Percentiles rank a stretch among this genome's conserved stretches.
phyloP scores from a whole-genome alignment of 2,113 vertebrate species.

The Oryzias curvinotus region DNA sequence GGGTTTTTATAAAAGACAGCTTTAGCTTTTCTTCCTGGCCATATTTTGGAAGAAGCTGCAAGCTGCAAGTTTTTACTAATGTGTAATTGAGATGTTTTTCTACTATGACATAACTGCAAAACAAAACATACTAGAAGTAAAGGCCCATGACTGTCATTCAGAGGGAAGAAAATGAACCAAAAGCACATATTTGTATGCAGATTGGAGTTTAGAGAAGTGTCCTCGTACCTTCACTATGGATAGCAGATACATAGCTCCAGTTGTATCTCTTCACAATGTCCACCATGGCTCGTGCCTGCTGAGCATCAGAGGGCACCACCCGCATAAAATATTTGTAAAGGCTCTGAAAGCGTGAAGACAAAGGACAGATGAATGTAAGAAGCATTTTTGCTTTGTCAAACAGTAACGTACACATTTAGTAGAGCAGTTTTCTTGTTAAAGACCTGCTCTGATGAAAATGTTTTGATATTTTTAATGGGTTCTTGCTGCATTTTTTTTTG shows the following conservation, averaged over 20 bases:
- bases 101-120: too few relatives aligned
- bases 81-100: too few relatives aligned
- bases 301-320: constrained; percentile 95
- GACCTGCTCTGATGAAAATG: too few relatives aligned
- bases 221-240: constrained; percentile 90
- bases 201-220: constrained; percentile 1
- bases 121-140: too few relatives aligned
- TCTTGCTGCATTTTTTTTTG: too few relatives aligned
- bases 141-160: neutral
- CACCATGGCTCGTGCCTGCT: constrained; percentile 97
- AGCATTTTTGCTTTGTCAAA: too few relatives aligned
- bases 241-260: constrained; percentile 98
- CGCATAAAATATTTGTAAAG: constrained; percentile 99
- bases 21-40: neutral
- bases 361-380: neutral
- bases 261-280: constrained; percentile 99
- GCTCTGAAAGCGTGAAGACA: constrained; percentile 59
- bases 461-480: too few relatives aligned
- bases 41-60: neutral
- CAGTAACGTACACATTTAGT: neutral
- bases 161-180: neutral
- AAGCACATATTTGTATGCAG: neutral
- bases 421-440: neutral
- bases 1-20: constrained; percentile 4
- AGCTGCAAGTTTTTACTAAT: neutral